Evolutionary conservation across 2,888 invertebrate genomes (phyloP).

Genomic region (Lydus trimaculatus): DNA sequence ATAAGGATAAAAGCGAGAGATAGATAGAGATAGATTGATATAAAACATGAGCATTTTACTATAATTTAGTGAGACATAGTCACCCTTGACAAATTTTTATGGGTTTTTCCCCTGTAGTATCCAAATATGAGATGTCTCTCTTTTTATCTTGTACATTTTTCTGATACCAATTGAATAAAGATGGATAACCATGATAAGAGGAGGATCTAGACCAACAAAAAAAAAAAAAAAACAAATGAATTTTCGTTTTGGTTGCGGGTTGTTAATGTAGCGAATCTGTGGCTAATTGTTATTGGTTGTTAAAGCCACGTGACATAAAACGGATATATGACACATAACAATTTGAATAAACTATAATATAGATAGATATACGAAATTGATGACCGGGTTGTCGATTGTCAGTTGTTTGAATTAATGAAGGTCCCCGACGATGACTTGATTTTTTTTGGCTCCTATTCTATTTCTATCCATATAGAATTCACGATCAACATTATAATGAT

Average conservation of each 20-base stretch:
- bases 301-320: constrained; percentile 57
- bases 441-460: too few relatives aligned
- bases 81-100: constrained; percentile 59
- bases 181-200: constrained; percentile 13
- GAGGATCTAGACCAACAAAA: background rate
- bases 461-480: background rate
- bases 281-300: constrained; percentile 61
- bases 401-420: constrained; percentile 4
- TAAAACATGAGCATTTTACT: background rate
- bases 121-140: too few relatives aligned
- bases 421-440: background rate
- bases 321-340: constrained; percentile 20
- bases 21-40: background rate
- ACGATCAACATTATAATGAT: too few relatives aligned
- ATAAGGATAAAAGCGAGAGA: too few relatives aligned
- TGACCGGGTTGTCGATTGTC: constrained; percentile 34
- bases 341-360: constrained; percentile 10
- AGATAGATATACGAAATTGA: constrained; percentile 48
- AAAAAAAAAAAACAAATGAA: constrained; percentile 49
- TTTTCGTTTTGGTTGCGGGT: constrained; percentile 54
- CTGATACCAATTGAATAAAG: background rate
- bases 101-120: constrained; percentile 54
- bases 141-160: constrained; percentile 11
- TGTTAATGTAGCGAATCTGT: constrained; percentile 60
- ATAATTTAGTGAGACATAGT: constrained; percentile 22